These are phyloP conservation scores for Drosophila pruinosa DNA, from an alignment of 1,140 invertebrate genomes.

Conservation along the genomic window DNA sequence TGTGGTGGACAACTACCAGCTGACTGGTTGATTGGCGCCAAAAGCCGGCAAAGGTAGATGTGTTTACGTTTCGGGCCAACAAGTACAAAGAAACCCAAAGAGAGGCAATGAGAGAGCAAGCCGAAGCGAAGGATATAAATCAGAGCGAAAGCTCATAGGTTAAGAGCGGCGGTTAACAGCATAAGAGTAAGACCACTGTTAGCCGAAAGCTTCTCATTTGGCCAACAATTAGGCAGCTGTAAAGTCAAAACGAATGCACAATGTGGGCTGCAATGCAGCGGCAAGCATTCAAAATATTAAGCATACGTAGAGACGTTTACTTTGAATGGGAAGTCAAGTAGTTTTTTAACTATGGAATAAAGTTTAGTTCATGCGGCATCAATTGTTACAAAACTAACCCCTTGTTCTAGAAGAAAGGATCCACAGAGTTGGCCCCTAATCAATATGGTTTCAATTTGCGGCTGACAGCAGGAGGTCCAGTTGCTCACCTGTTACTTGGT, in stretches of 20 bases:
- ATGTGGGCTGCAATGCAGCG: neutral
- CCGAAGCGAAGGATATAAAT: neutral
- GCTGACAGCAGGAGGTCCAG: neutral
- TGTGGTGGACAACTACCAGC: slow-evolving; percentile 47
- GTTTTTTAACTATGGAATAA: no score
- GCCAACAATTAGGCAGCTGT: neutral
- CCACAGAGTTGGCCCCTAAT: neutral
- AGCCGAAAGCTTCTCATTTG: slow-evolving; percentile 24
- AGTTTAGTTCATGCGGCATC: no score
- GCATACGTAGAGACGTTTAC: neutral
- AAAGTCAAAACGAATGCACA: neutral
- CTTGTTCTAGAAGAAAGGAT: neutral
- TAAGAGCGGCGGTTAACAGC: slow-evolving; percentile 36
- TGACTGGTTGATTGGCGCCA: slow-evolving; percentile 49
- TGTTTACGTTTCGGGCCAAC: slow-evolving; percentile 56
- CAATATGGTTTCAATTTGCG: slow-evolving; percentile 28
- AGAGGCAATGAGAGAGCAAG: neutral
- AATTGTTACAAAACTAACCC: neutral
- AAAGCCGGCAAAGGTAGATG: slow-evolving; percentile 44
- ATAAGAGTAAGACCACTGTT: slow-evolving; percentile 27
- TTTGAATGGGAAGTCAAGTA: neutral
- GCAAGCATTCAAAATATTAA: neutral
- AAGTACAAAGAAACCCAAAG: neutral
- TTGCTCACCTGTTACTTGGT: neutral
- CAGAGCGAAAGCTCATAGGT: slow-evolving; percentile 18